phyloP scores from a whole-genome alignment of 2,113 vertebrate species.

The Oxygymnocypris stewartii region DNA sequence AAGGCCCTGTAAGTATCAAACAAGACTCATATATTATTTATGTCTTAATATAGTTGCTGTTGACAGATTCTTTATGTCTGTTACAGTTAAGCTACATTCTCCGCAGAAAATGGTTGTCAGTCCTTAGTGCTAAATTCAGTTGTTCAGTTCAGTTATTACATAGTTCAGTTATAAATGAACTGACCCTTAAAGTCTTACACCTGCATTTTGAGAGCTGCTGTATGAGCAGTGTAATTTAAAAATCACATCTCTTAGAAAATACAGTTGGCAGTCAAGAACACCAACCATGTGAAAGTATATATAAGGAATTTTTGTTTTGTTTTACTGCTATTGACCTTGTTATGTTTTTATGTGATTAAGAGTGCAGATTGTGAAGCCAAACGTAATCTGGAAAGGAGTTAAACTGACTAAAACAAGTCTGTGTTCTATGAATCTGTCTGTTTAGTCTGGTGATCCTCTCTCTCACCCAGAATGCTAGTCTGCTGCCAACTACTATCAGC shows the following conservation, averaged over 20 bases:
- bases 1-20: constrained; percentile 80
- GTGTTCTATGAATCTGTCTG: neutral
- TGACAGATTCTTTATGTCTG: neutral
- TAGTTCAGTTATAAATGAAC: neutral
- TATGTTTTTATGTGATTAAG: neutral
- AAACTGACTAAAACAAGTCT: neutral
- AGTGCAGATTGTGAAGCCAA: neutral
- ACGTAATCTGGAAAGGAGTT: neutral
- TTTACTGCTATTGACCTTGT: neutral
- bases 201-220: neutral
- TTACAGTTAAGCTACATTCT: neutral
- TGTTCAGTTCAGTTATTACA: neutral
- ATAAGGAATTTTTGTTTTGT: too few species aligned
- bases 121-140: neutral
- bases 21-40: neutral
- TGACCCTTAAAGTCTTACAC: neutral
- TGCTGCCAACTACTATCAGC: neutral
- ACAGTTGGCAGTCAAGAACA: neutral
- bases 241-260: too few species aligned
- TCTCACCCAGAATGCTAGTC: neutral
- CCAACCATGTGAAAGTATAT: neutral
- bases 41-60: constrained; percentile 2
- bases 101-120: neutral
- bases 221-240: neutral
- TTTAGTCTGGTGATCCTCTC: constrained; percentile 13